Conservation (phyloP, 92 coral and sea anemone species). For the Montipora capitata region DNA sequence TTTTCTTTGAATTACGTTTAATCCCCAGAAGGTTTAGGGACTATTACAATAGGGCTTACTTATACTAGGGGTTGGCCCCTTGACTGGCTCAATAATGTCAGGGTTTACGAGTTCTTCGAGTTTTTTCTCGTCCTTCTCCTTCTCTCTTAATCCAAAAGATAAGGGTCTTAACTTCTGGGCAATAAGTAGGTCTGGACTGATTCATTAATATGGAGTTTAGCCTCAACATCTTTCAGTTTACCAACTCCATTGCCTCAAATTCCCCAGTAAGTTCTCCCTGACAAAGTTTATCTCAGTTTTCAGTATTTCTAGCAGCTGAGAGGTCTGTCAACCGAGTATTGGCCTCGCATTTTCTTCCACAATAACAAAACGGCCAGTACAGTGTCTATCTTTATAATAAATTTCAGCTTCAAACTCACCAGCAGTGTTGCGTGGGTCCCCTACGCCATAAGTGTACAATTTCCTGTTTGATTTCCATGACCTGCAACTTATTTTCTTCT, state of each 20-base stretch:
- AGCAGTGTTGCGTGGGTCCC: constrained; percentile 30
- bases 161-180: background rate
- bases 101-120: background rate
- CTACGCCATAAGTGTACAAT: constrained; percentile 21
- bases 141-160: background rate
- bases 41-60: background rate
- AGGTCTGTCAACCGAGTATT: constrained; percentile 36
- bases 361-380: constrained; percentile 23
- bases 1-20: too few relatives aligned
- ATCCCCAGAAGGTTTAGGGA: background rate
- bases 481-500: constrained; percentile 13
- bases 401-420: constrained; percentile 57
- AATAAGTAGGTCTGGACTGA: background rate
- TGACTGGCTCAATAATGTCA: background rate
- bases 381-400: constrained; percentile 24
- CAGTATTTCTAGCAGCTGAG: constrained; percentile 36
- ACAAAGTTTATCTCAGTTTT: constrained; percentile 10
- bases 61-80: background rate
- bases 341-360: constrained; percentile 33
- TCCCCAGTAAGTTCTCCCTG: constrained; percentile 6
- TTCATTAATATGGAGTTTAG: background rate
- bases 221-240: constrained; percentile 35
- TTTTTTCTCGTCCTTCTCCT: background rate
- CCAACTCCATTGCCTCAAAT: constrained; percentile 31
- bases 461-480: constrained; percentile 43